These are phyloP conservation scores for Galerucella pusilla DNA, from an alignment of 2,888 invertebrate genomes.

Conservation along the genomic window DNA sequence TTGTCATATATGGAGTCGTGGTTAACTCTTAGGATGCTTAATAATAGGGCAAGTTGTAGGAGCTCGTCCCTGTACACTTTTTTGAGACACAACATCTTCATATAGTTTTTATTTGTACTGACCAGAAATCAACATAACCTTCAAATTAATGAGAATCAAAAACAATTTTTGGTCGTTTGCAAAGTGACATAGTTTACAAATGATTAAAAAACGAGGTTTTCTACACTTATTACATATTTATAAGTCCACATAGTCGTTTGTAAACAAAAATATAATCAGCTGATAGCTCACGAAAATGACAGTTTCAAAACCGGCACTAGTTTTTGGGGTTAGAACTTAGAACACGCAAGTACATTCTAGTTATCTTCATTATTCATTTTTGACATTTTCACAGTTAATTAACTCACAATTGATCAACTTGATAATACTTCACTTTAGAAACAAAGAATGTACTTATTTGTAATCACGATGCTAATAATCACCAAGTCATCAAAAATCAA, in stretches of 20 bases:
- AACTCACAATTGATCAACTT: background rate
- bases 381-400: slow-evolving; percentile 11
- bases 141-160: slow-evolving; percentile 35
- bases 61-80: slow-evolving; percentile 86
- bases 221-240: slow-evolving; percentile 15
- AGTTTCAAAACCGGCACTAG: slow-evolving; percentile 51
- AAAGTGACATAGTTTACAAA: slow-evolving; percentile 35
- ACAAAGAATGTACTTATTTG: slow-evolving; percentile 22
- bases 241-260: slow-evolving; percentile 37
- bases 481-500: slow-evolving; percentile 41
- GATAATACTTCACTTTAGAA: slow-evolving; percentile 26
- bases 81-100: slow-evolving; percentile 81
- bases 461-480: slow-evolving; percentile 32
- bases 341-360: slow-evolving; percentile 19
- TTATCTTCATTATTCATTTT: slow-evolving; percentile 14
- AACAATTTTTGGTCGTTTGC: slow-evolving; percentile 26
- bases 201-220: slow-evolving; percentile 23
- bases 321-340: slow-evolving; percentile 39
- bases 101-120: slow-evolving; percentile 33
- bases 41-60: slow-evolving; percentile 81
- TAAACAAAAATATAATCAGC: slow-evolving; percentile 53
- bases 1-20: slow-evolving; percentile 76
- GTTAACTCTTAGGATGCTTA: slow-evolving; percentile 83
- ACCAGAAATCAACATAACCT: slow-evolving; percentile 46
- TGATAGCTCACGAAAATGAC: slow-evolving; percentile 53